These are phyloP conservation scores for Julus scandinavius DNA, from an alignment of 2,888 invertebrate species.

Conservation along the genomic window DNA sequence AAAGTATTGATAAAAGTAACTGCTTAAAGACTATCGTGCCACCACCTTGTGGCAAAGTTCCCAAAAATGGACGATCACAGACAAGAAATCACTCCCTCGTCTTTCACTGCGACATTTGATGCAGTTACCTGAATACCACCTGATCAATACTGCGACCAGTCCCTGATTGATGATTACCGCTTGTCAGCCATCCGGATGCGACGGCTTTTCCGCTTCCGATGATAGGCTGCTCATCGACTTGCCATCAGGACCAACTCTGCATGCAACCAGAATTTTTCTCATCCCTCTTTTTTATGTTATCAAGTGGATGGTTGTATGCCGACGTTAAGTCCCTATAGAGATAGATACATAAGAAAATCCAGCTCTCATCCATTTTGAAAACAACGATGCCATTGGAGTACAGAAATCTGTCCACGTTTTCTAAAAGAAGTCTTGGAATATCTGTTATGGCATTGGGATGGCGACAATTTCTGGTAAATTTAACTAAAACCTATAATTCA, in stretches of 20 bases:
- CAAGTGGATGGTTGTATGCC: background rate
- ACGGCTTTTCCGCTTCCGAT: conserved; percentile 38
- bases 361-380: background rate
- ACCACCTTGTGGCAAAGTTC: background rate
- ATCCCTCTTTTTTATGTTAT: background rate
- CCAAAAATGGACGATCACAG: background rate
- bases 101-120: background rate
- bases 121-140: conserved; percentile 4
- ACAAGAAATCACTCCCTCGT: background rate
- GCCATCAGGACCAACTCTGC: conserved; percentile 14
- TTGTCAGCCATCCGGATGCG: conserved; percentile 27
- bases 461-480: no score
- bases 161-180: conserved; percentile 38
- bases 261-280: conserved; percentile 8
- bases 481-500: no score
- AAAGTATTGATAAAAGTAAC: no score
- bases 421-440: background rate
- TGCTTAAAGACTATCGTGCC: no score
- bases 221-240: background rate
- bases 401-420: background rate
- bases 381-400: background rate
- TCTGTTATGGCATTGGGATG: no score
- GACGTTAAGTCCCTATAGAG: background rate
- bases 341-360: background rate
- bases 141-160: conserved; percentile 1